Evolutionary conservation across 1,140 invertebrate species (phyloP), one percentile per base, ranked within the genome.

Genomic region (Calephelis virginiensis): DNA sequence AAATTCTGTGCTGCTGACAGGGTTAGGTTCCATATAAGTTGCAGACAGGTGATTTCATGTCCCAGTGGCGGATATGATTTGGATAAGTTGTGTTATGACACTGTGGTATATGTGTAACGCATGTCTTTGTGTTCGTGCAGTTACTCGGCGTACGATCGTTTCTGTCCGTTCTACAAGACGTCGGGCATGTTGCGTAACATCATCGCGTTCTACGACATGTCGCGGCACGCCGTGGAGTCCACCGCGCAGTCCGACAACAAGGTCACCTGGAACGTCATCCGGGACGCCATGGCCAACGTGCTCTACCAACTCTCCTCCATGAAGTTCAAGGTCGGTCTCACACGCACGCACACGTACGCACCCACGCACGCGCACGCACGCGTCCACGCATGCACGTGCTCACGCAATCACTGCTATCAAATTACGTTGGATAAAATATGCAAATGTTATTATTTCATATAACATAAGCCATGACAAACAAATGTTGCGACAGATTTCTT

Each of bases 81-180:
- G 2, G 28, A 1, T 28, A 2, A 28, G 28, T 28, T 28, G 28
- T 28, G 28, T 17, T 17, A 17, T 17, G 17, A 17, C 17, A 28
- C 8, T 6, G 45, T 11, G 45, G 8, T 46, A 11, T 48, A 12
- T 48, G 8, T 48, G 47, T 6, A 37, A 11, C 11, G 8, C 49
- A 28, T 45, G 48, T 9, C 8, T 2, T 11, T 38, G n/a, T 53
- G 12, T 38, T 45, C 77, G 83, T 89, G n/a, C 92, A 97, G 94
- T 89, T 99, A 99, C 91, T 97, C 97, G 38, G 93, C 97, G 9
- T 99, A 99, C 92, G 98, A 99, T 93, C 94, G 98, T 72, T 99
- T 98, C 93, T 99, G 99, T 92, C 99, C 99, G 81, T 99, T 99
- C 94, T 99, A 99, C 94, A 99, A 99, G 93, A 99, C 98, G 38